phyloP scores from a whole-genome alignment of 2,888 invertebrate genomes.

The Hoplodrina blanda region DNA sequence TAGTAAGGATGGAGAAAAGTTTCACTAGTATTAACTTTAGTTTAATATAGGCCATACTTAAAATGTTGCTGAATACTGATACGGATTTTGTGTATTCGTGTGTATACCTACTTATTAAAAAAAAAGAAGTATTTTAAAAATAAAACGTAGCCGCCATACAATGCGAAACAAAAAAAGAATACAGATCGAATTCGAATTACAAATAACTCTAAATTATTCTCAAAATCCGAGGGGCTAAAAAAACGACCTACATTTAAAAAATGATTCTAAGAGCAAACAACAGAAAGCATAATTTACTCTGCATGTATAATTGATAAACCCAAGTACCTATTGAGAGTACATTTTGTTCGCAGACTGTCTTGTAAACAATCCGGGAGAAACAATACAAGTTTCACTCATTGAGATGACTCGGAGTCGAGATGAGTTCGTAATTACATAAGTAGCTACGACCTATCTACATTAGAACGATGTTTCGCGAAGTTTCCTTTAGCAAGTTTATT shows the following conservation, averaged over 20 bases:
- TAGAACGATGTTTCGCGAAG: conserved; percentile 59
- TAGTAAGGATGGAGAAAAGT: too few relatives aligned
- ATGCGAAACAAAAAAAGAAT: background rate
- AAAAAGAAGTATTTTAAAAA: too few relatives aligned
- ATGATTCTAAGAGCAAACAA: background rate
- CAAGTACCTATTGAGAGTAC: conserved; percentile 34
- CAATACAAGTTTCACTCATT: conserved; percentile 78
- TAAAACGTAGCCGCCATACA: too few relatives aligned
- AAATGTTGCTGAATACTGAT: too few relatives aligned
- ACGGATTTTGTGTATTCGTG: too few relatives aligned
- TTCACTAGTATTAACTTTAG: too few relatives aligned
- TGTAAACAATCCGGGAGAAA: conserved; percentile 70
- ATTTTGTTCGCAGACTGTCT: conserved; percentile 50
- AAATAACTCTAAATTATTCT: background rate
- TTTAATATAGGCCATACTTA: too few relatives aligned
- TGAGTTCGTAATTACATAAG: conserved; percentile 78
- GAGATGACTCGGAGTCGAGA: conserved; percentile 69
- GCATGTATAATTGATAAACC: conserved; percentile 30
- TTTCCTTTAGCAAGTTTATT: conserved; percentile 46
- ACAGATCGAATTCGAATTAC: background rate
- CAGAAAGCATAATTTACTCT: background rate
- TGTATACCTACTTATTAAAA: too few relatives aligned
- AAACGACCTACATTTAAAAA: background rate
- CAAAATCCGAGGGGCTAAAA: background rate
- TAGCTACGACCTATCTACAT: conserved; percentile 62